phyloP scores from a whole-genome alignment of 1,140 invertebrate species.

The Pemphigus obesinymphae region DNA sequence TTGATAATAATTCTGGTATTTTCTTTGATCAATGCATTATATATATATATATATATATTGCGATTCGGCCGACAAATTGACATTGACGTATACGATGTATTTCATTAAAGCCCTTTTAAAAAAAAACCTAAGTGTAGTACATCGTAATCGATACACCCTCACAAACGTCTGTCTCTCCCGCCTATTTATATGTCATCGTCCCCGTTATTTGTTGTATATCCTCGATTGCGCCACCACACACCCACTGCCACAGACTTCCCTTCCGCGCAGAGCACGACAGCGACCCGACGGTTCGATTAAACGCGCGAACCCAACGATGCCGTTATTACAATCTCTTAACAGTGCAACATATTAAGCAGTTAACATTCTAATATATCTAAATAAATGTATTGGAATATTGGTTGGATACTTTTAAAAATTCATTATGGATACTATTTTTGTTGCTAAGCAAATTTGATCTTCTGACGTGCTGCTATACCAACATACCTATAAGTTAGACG shows the following conservation, averaged over 20 bases:
- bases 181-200: background rate
- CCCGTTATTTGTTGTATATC: background rate
- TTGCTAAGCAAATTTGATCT: no score
- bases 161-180: background rate
- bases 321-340: no score
- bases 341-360: no score
- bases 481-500: no score
- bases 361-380: no score
- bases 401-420: no score
- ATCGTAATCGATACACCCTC: conserved; percentile 40
- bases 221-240: background rate
- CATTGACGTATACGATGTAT: background rate
- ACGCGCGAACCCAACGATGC: background rate
- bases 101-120: conserved; percentile 39
- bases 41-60: no score
- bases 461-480: no score
- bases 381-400: no score
- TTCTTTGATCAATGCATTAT: no score
- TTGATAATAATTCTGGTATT: no score
- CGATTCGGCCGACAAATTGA: conserved; percentile 16
- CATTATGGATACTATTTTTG: no score
- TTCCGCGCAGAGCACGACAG: background rate
- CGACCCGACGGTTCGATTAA: background rate
- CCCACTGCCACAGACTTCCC: background rate
- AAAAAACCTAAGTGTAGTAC: conserved; percentile 36